Evolutionary conservation across 1,140 invertebrate genomes (phyloP), one percentile per base, ranked within the genome.

Genomic region (Hyles euphorbiae): DNA sequence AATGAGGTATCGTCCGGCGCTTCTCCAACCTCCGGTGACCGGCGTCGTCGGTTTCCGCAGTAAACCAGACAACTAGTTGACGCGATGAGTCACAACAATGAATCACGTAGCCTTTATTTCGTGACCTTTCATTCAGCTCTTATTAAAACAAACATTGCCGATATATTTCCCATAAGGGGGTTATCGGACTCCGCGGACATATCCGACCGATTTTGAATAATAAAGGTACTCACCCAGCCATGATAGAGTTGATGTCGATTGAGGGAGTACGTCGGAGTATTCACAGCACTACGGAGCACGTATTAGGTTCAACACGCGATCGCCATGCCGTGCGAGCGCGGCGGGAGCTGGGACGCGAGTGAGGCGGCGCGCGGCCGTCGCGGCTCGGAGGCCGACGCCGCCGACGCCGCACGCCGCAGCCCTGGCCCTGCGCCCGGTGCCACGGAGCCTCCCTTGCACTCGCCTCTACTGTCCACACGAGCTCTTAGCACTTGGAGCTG

Each of bases 301-400:
- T 61, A 57, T 65, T 59, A 49, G 56, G 65, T 60, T 72, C 54
- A 77, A 61, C 64, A 65, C 64, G 65, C 62, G 65, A 55, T 48
- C 54, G 72, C 72, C 78, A 81, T 75, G 59, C 50, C 74, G 72
- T 77, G 67, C 71, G 65, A 33, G n/a, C 71, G 63, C 63, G 59
- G 58, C 69, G 76, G 60, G 51, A 59, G 68, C 66, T 68, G 57
- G 65, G 66, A 60, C 76, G 72, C 76, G 76, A 78, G 70, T 81
- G 77, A 55, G 56, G 65, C 53, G 46, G 43, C 34, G 34, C 36
- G 56, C 36, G 12, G 33, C 34, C 9, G 5, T 4, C 11, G 4
- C 33, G 58, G 34, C 34, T 22, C 36, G 47, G 47, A 36, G 9
- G 34, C 48, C 52, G 58, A 3, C 53, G 43, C 52, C 44, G 60